A percentile compares a stretch with the other conserved stretches of the same genome.
These are phyloP conservation scores for Speoplatyrhinus poulsoni DNA, from an alignment of 2,113 vertebrate genomes.

Conservation along the genomic window DNA sequence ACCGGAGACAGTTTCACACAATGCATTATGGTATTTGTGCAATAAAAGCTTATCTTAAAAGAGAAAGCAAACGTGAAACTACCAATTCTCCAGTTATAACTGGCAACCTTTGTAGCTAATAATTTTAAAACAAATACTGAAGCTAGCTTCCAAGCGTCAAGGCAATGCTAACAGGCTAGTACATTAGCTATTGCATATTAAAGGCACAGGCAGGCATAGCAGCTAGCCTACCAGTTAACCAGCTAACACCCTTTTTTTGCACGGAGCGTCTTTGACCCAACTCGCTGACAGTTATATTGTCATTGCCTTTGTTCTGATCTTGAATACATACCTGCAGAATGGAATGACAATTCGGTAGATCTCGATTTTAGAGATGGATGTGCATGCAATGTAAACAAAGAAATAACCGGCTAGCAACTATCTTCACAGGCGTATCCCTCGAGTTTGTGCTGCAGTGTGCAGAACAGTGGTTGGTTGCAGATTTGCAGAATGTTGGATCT, in stretches of 20 bases:
- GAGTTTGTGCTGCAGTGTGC: constrained; percentile 9
- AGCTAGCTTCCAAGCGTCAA: constrained; percentile 19
- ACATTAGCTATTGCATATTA: constrained; percentile 32
- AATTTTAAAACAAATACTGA: constrained; percentile 2
- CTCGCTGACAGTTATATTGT: not conserved
- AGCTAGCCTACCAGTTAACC: constrained; percentile 57
- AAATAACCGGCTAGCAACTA: not conserved
- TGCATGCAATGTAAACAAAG: constrained; percentile 25
- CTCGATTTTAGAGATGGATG: constrained; percentile 25
- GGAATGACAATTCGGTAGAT: constrained; percentile 40
- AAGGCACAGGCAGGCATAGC: constrained; percentile 32
- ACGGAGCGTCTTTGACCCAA: not conserved
- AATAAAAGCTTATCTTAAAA: not conserved
- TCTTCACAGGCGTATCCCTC: constrained; percentile 6
- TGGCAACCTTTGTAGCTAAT: constrained; percentile 16
- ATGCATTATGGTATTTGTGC: not conserved
- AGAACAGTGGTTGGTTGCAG: constrained; percentile 7
- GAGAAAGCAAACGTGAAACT: accelerated
- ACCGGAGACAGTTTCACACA: constrained; percentile 34
- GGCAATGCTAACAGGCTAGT: constrained; percentile 33
- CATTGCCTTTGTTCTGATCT: not conserved
- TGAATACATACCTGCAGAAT: constrained; percentile 43
- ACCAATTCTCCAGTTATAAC: not conserved
- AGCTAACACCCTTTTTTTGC: constrained; percentile 32
- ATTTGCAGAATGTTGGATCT: constrained; percentile 5